These are phyloP conservation scores for Beris chalybata DNA, from an alignment of 2,888 invertebrate genomes.

Conservation along the genomic window DNA sequence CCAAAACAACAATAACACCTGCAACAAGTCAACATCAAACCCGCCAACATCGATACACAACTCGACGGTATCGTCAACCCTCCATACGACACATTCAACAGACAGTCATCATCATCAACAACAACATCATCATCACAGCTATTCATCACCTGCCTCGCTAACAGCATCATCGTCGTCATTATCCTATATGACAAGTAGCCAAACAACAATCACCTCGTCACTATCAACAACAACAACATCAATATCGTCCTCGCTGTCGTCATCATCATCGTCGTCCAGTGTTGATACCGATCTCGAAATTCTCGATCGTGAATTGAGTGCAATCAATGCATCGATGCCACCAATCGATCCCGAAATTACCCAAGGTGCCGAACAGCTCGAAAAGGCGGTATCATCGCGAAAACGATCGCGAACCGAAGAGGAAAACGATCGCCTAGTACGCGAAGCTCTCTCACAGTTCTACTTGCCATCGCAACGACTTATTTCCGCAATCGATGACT, in stretches of 20 bases:
- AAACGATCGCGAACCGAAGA: constrained; percentile 61
- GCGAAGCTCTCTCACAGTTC: constrained; percentile 71
- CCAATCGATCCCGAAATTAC: constrained; percentile 57
- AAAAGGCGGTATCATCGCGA: constrained; percentile 54
- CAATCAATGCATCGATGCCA: constrained; percentile 57
- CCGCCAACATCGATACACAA: too few species aligned
- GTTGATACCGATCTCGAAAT: constrained; percentile 57
- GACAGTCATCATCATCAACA: constrained; percentile 17
- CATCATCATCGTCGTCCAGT: constrained; percentile 40
- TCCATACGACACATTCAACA: neutral
- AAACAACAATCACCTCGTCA: constrained; percentile 22
- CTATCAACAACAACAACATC: constrained; percentile 32
- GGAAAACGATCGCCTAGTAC: constrained; percentile 68
- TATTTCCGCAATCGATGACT: constrained; percentile 69
- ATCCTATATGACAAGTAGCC: neutral
- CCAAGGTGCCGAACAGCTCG: constrained; percentile 55
- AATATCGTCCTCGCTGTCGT: constrained; percentile 10
- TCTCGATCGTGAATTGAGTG: constrained; percentile 56
- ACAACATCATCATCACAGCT: constrained; percentile 4
- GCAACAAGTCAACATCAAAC: constrained; percentile 29
- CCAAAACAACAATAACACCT: constrained; percentile 29
- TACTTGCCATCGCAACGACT: constrained; percentile 71
- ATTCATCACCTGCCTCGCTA: constrained; percentile 26
- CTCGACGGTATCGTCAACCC: too few species aligned
- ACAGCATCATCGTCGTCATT: constrained; percentile 5